Percentiles rank a stretch among this genome's conserved stretches.
These are phyloP conservation scores for Xyrichtys novacula DNA, from an alignment of 2,797 vertebrate genomes.

Conservation along the genomic window DNA sequence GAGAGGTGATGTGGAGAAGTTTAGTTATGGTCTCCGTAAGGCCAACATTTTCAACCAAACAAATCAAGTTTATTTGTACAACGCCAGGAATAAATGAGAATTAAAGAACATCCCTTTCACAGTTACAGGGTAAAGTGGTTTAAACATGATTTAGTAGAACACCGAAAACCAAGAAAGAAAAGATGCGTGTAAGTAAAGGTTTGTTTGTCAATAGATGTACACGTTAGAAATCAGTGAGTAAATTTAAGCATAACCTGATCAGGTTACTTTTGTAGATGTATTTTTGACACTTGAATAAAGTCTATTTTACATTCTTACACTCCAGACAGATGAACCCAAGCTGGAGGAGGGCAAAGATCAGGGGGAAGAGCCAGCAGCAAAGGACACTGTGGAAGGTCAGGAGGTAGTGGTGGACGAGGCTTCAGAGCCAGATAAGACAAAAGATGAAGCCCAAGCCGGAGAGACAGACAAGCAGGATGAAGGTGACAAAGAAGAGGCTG, in stretches of 20 bases:
- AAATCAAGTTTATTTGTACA: not conserved
- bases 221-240: not conserved
- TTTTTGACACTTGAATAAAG: not conserved
- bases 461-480: slow-evolving; percentile 54
- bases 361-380: slow-evolving; percentile 14
- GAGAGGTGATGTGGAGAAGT: not conserved
- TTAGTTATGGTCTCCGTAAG: too few species aligned
- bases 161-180: too few species aligned
- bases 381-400: slow-evolving; percentile 46
- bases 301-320: slow-evolving; percentile 19
- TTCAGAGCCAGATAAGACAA: slow-evolving; percentile 23
- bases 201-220: not conserved
- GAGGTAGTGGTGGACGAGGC: slow-evolving; percentile 37
- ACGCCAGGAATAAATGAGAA: too few species aligned
- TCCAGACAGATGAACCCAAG: slow-evolving; percentile 50
- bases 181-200: too few species aligned
- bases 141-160: too few species aligned
- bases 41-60: not conserved
- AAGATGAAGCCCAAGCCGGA: slow-evolving; percentile 26
- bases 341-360: slow-evolving; percentile 31
- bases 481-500: slow-evolving; percentile 30
- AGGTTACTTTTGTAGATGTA: not conserved
- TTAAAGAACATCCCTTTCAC: too few species aligned
- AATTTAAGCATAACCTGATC: too few species aligned
- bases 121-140: too few species aligned